Base-by-base conservation (phyloP, 2,888 invertebrate species). In the Mermis nigrescens region DNA sequence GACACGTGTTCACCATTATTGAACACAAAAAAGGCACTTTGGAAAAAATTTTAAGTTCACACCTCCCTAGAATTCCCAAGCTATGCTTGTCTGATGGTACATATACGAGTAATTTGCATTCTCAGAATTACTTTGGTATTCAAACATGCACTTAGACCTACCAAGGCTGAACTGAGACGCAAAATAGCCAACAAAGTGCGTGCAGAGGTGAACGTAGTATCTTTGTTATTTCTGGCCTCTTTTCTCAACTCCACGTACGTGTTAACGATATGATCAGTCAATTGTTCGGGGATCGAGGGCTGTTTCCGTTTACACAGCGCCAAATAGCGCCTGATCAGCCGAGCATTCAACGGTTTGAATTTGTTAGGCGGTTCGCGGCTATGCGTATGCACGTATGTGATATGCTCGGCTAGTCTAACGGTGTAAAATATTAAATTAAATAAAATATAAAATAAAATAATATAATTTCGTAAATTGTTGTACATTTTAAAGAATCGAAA, bases 351-450 rank as follows among this genome's bases (percentile, higher is more conserved):
- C 3, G 88, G 83, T 66, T 82, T 80, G 58, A 82, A 78, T n/a
- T 79, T 76, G 15, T 70, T 69, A 1, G 85, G 84, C 15, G 95
- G 95, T 75, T 95, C 90, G 59, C 81, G 80, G 65, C 82, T 82
- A 76, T 91, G 84, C 70, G 86, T 86, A 76, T 98, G 98, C 45
- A 99, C 95, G 74, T 89, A 92, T 0, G 95, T 87, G 61, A 98
- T 95, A 76, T 98, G 98, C 73, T 91, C 84, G 15, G 98, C 98
- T 60, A 98, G 77, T 68, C 88, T 71, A 60, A 38, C n/a, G n/a
- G n/a, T n/a, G n/a, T n/a, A n/a, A n/a, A n/a, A n/a, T n/a, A n/a
- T n/a, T n/a, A n/a, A n/a, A n/a, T n/a, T n/a, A n/a, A n/a, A n/a
- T n/a, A n/a, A n/a, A n/a, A n/a, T n/a, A n/a, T n/a, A n/a, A n/a